phyloP scores from a whole-genome alignment of 1,140 invertebrate species.

The Solen grandis region DNA sequence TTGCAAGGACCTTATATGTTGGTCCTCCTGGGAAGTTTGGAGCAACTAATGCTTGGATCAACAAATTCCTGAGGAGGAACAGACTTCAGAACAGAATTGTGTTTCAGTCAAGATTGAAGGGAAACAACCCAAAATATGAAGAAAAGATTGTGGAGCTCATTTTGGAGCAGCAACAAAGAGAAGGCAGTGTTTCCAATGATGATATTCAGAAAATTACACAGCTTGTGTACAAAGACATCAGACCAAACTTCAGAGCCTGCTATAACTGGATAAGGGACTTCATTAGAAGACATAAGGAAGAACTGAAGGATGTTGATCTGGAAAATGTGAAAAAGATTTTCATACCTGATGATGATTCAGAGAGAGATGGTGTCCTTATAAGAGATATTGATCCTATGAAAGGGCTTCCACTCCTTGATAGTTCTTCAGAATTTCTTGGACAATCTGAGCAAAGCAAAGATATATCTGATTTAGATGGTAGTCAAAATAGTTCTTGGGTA shows the following conservation, averaged over 20 bases:
- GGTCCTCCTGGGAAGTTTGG: conserved; percentile 51
- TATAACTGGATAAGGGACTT: conserved; percentile 52
- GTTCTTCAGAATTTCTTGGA: conserved; percentile 6
- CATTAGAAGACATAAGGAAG: conserved; percentile 27
- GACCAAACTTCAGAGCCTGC: conserved; percentile 55
- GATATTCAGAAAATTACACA: conserved; percentile 48
- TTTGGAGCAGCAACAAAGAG: conserved; percentile 33
- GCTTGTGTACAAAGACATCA: conserved; percentile 49
- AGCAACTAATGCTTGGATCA: conserved; percentile 54
- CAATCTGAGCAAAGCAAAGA: conserved; percentile 13
- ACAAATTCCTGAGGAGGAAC: conserved; percentile 46
- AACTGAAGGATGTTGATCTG: conserved; percentile 38
- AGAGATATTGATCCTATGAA: conserved; percentile 32
- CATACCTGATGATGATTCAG: conserved; percentile 51
- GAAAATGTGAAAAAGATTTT: conserved; percentile 54
- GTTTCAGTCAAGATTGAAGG: conserved; percentile 49
- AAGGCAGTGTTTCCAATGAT: conserved; percentile 52
- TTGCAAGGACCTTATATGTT: conserved; percentile 42
- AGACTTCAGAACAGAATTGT: conserved; percentile 29
- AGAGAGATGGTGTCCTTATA: conserved; percentile 43
- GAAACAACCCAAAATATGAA: conserved; percentile 51
- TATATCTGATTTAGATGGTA: conserved; percentile 19
- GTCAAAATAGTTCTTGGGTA: conserved; percentile 42
- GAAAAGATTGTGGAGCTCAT: conserved; percentile 46
- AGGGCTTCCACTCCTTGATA: conserved; percentile 31